Evolutionary conservation across 2,797 vertebrate genomes (phyloP).

Genomic region (Macropodus opercularis): DNA sequence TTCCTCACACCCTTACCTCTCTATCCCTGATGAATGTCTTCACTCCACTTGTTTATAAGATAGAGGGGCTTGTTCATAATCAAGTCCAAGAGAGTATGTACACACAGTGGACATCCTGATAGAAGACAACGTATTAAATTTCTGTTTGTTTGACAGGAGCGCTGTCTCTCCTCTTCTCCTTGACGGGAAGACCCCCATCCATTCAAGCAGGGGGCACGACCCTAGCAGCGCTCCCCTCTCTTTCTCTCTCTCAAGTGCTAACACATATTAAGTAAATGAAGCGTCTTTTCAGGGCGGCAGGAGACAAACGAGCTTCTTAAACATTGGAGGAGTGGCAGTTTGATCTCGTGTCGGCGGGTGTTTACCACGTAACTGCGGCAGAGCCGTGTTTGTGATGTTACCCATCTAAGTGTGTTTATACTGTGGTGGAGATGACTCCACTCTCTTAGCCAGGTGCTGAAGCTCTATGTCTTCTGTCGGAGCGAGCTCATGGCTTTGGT

Average conservation of each 20-base stretch:
- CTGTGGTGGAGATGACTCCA: constrained; percentile 46
- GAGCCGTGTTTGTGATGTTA: constrained; percentile 64
- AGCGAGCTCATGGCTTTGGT: constrained; percentile 34
- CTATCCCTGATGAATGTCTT: constrained; percentile 91
- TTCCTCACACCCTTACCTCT: constrained; percentile 87
- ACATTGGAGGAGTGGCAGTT: constrained; percentile 87
- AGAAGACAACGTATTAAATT: constrained; percentile 93
- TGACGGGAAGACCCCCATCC: constrained; percentile 94
- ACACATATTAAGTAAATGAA: constrained; percentile 96
- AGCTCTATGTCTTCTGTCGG: constrained; percentile 45
- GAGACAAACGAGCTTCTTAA: constrained; percentile 95
- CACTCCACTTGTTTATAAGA: constrained; percentile 91
- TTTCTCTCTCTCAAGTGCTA: constrained; percentile 88
- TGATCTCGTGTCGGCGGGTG: constrained; percentile 89
- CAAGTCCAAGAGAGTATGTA: constrained; percentile 91
- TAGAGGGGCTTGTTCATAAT: constrained; percentile 92
- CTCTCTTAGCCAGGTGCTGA: constrained; percentile 52
- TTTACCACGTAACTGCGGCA: constrained; percentile 79
- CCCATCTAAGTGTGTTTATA: constrained; percentile 68
- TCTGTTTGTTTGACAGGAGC: constrained; percentile 97
- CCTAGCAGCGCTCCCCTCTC: constrained; percentile 87
- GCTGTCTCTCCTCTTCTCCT: constrained; percentile 89
- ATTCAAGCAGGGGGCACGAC: constrained; percentile 89
- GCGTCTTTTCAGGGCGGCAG: constrained; percentile 86
- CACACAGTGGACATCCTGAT: constrained; percentile 91